Percentiles rank a stretch among this genome's conserved stretches.
Evolutionary conservation across 2,797 vertebrate species (phyloP).

Genomic region (Tinamus major): DNA sequence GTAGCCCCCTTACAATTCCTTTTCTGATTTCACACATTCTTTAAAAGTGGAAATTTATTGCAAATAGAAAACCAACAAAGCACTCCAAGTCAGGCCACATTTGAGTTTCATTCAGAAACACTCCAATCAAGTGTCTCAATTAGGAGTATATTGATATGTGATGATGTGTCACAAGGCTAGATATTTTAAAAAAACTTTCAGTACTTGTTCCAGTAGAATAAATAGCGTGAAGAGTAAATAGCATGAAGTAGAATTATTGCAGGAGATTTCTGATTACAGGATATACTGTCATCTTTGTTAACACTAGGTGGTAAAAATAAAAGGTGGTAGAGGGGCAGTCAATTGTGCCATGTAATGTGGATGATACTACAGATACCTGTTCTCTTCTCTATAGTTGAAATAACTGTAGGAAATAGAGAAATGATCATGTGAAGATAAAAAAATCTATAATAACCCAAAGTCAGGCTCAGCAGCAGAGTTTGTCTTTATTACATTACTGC

Average conservation of each 20-base stretch:
- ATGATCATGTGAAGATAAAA: not conserved
- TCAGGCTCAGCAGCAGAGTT: not conserved
- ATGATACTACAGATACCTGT: not conserved
- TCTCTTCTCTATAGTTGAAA: not conserved
- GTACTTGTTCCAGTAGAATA: not conserved
- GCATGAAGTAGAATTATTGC: not conserved
- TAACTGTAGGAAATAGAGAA: not conserved
- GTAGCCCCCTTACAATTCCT: not conserved
- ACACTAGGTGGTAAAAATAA: not conserved
- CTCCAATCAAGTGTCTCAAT: not conserved
- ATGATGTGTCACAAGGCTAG: not conserved
- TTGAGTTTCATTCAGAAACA: conserved; percentile 21
- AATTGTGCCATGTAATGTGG: not conserved
- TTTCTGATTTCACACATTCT: conserved; percentile 7
- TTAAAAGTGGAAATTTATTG: not conserved
- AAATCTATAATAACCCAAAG: not conserved
- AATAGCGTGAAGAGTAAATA: not conserved
- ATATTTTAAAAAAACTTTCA: not conserved
- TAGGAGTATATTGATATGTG: not conserved
- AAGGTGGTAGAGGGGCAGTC: not conserved
- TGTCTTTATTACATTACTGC: not conserved
- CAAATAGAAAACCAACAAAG: conserved; percentile 9
- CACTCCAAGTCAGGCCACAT: conserved; percentile 10
- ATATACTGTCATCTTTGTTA: not conserved
- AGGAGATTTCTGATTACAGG: not conserved